These are phyloP conservation scores for Oxyteleia sp. DNA, from an alignment of 2,888 invertebrate genomes.

Conservation along the genomic window DNA sequence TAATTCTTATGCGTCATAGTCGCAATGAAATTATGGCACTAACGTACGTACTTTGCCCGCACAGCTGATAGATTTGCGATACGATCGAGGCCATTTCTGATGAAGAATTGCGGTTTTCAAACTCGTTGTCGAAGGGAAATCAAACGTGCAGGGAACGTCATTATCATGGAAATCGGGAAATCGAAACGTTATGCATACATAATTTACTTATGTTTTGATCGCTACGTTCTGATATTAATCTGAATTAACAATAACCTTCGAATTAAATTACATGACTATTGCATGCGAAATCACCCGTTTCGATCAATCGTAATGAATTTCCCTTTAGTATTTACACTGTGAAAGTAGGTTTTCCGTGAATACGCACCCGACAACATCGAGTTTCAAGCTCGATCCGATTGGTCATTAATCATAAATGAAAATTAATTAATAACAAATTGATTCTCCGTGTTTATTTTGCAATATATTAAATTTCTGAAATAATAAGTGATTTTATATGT, in stretches of 20 bases:
- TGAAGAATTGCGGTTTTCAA: conserved; percentile 73
- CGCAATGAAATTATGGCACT: conserved; percentile 31
- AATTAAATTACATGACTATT: conserved; percentile 39
- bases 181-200: conserved; percentile 63
- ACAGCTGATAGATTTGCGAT: conserved; percentile 33
- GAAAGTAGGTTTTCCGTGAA: conserved; percentile 7
- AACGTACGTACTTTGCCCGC: conserved; percentile 24
- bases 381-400: not conserved
- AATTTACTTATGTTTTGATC: conserved; percentile 52
- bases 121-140: too few species aligned
- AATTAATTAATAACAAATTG: too few species aligned
- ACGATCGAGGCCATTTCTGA: conserved; percentile 56
- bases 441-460: too few species aligned
- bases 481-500: too few species aligned
- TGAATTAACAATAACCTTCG: conserved; percentile 52
- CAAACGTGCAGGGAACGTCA: conserved; percentile 40
- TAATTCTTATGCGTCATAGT: conserved; percentile 9
- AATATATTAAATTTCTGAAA: too few species aligned
- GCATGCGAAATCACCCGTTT: conserved; percentile 33
- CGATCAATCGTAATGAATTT: conserved; percentile 27
- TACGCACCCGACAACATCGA: conserved; percentile 1
- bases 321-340: conserved; percentile 3
- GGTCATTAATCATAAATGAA: too few species aligned
- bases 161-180: conserved; percentile 60
- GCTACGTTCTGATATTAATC: conserved; percentile 40